Evolutionary conservation across 1,140 invertebrate genomes (phyloP).

Genomic region (Drosophila virilis): DNA sequence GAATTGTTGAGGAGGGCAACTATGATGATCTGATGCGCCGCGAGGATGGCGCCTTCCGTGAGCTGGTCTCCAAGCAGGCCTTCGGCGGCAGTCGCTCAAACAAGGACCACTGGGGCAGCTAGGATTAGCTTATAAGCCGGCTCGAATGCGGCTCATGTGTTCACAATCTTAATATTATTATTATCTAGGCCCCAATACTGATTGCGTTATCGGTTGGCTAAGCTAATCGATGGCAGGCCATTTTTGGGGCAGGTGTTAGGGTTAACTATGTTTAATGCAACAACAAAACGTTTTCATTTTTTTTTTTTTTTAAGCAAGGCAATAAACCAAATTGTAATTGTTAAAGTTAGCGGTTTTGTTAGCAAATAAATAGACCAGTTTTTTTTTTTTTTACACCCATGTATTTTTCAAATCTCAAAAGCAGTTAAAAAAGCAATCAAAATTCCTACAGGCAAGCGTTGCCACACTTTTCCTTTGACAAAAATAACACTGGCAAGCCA

Average conservation of each 20-base stretch:
- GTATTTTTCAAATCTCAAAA: too few relatives aligned
- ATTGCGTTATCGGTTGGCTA: too few relatives aligned
- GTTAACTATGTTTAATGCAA: background rate
- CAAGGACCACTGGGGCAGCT: background rate
- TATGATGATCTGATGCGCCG: slow-evolving; percentile 89
- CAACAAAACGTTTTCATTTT: background rate
- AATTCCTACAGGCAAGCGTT: too few relatives aligned
- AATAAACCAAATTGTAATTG: background rate
- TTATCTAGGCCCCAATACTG: too few relatives aligned
- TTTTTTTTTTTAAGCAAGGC: too few relatives aligned
- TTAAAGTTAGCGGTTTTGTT: background rate
- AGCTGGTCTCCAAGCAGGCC: slow-evolving; percentile 88
- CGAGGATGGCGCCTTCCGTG: slow-evolving; percentile 87
- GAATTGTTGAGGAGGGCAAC: slow-evolving; percentile 92
- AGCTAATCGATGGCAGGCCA: too few relatives aligned
- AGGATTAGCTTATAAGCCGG: background rate
- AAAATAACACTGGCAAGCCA: too few relatives aligned
- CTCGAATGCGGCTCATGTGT: background rate
- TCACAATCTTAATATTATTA: background rate
- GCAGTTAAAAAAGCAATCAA: too few relatives aligned
- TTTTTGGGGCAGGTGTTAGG: too few relatives aligned
- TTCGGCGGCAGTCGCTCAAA: slow-evolving; percentile 69
- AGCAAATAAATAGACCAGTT: background rate
- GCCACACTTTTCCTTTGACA: too few relatives aligned
- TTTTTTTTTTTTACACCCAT: background rate